phyloP scores from a whole-genome alignment of 2,888 invertebrate species.

The Panorpa germanica region DNA sequence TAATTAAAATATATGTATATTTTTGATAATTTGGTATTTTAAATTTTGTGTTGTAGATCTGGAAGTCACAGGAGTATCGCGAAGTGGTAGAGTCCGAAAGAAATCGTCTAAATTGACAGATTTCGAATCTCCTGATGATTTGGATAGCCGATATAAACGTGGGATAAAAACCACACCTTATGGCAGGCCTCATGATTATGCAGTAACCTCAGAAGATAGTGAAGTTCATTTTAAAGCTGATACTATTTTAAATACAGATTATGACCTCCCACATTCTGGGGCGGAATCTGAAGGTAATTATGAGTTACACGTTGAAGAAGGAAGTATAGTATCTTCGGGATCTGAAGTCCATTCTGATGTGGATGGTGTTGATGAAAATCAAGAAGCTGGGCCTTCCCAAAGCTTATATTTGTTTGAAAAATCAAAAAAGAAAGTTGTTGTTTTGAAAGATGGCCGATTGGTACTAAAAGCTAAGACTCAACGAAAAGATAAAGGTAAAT shows the following conservation, averaged over 20 bases:
- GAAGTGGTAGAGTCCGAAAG: constrained; percentile 80
- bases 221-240: constrained; percentile 14
- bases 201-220: constrained; percentile 11
- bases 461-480: constrained; percentile 49
- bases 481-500: constrained; percentile 62
- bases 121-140: constrained; percentile 81
- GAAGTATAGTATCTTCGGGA: constrained; percentile 3
- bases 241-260: constrained; percentile 13
- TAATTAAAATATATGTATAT: no score
- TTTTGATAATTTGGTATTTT: no score
- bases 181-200: constrained; percentile 6
- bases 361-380: constrained; percentile 16
- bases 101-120: constrained; percentile 89
- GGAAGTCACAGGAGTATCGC: constrained; percentile 71
- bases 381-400: constrained; percentile 20
- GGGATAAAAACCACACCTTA: no score
- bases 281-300: constrained; percentile 22
- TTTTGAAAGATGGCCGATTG: constrained; percentile 38
- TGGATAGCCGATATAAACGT: constrained; percentile 37
- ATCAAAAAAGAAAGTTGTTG: constrained; percentile 50
- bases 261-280: constrained; percentile 20
- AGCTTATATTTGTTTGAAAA: constrained; percentile 62
- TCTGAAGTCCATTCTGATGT: no score
- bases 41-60: constrained; percentile 33
- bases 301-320: constrained; percentile 10